These are phyloP conservation scores for Platichthys stellatus DNA, from an alignment of 2,113 vertebrate species.

Conservation along the genomic window DNA sequence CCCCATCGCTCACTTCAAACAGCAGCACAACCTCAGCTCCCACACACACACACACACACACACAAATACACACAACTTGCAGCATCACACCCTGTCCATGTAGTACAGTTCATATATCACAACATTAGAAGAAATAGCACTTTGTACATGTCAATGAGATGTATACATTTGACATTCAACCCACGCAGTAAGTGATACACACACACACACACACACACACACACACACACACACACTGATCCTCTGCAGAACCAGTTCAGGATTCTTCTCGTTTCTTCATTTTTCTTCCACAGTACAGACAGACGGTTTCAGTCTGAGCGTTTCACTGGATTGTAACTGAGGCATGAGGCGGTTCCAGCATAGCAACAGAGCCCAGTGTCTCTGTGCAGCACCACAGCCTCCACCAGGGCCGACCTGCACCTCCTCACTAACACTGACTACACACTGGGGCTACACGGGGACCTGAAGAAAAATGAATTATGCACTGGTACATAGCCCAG, in stretches of 20 bases:
- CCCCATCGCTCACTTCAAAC: conserved; percentile 78
- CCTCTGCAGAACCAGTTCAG: conserved; percentile 27
- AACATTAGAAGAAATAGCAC: conserved; percentile 57
- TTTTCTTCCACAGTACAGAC: conserved; percentile 29
- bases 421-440: neutral
- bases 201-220: conserved; percentile 23
- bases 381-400: neutral
- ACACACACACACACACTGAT: neutral
- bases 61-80: conserved; percentile 25
- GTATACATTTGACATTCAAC: conserved; percentile 67
- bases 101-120: conserved; percentile 59
- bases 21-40: conserved; percentile 63
- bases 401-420: neutral
- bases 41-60: conserved; percentile 46
- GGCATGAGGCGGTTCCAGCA: conserved; percentile 11
- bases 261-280: conserved; percentile 40
- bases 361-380: conserved; percentile 12
- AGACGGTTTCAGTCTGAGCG: conserved; percentile 17
- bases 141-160: conserved; percentile 69
- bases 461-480: neutral
- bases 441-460: neutral
- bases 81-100: conserved; percentile 40
- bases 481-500: neutral
- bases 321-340: conserved; percentile 13
- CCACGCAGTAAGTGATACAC: conserved; percentile 62